These are phyloP conservation scores for Trypoxylus dichotomus DNA, from an alignment of 1,140 invertebrate species.

Conservation along the genomic window DNA sequence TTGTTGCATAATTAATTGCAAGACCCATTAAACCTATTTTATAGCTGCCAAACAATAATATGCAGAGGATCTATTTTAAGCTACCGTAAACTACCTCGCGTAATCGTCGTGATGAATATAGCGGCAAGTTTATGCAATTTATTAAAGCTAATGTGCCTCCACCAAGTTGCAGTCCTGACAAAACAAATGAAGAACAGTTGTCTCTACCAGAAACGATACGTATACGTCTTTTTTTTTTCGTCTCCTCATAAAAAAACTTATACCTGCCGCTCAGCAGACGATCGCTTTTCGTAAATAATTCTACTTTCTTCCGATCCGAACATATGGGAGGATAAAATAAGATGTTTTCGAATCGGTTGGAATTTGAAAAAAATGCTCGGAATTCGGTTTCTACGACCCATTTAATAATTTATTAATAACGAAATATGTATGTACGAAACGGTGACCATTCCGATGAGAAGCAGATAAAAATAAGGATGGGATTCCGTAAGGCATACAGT, in stretches of 20 bases:
- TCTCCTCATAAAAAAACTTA: neutral
- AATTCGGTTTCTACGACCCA: neutral
- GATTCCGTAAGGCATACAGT: neutral
- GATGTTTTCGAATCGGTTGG: neutral
- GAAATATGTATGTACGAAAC: neutral
- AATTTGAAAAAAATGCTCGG: neutral
- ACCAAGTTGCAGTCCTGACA: neutral
- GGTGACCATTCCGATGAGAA: neutral
- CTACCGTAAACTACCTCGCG: neutral
- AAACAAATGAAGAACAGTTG: constrained; percentile 22
- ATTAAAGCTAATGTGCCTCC: constrained; percentile 16
- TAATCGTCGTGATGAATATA: neutral
- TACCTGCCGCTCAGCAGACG: neutral
- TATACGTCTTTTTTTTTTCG: neutral
- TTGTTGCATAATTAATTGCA: neutral
- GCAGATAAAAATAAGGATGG: neutral
- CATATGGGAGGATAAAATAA: neutral
- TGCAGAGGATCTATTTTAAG: neutral
- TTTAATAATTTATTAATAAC: constrained; percentile 31
- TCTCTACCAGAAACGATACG: neutral
- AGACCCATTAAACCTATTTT: neutral
- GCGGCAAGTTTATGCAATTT: constrained; percentile 23
- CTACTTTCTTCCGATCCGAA: neutral
- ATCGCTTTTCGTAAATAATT: neutral
- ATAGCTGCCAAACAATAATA: neutral